These are phyloP conservation scores for Pyrochroa serraticornis DNA, from an alignment of 2,888 invertebrate species.

Conservation along the genomic window DNA sequence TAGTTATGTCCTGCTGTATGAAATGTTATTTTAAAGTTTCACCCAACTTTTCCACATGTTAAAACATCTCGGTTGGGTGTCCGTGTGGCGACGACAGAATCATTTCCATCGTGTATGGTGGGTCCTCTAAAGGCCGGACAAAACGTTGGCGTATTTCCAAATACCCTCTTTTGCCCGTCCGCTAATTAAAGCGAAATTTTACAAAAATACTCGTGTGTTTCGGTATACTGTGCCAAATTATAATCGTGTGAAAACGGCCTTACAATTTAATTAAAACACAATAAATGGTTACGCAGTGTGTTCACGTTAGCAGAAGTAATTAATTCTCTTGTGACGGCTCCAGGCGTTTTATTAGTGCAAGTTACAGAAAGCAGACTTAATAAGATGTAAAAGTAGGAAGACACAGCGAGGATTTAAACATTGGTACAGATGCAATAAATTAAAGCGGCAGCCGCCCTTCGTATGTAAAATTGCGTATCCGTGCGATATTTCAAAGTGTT, in stretches of 20 bases:
- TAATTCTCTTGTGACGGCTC: conserved; percentile 10
- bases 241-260: not conserved
- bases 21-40: no score
- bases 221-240: not conserved
- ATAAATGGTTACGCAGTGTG: not conserved
- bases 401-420: conserved; percentile 44
- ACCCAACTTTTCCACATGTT: no score
- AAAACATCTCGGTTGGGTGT: no score
- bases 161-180: no score
- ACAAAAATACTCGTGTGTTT: no score
- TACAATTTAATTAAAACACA: not conserved
- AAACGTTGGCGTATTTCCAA: no score
- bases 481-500: conserved; percentile 45
- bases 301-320: conserved; percentile 12
- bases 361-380: conserved; percentile 40
- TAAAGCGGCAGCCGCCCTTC: conserved; percentile 46
- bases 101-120: no score
- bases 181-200: no score
- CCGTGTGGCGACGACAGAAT: no score
- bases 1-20: no score
- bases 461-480: conserved; percentile 50
- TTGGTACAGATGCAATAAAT: conserved; percentile 47
- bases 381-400: conserved; percentile 48
- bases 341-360: conserved; percentile 20
- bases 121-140: no score